A percentile compares a stretch with the other conserved stretches of the same genome.
Evolutionary conservation across 1,140 invertebrate species (phyloP).

Genomic region (Cataglyphis hispanica): DNA sequence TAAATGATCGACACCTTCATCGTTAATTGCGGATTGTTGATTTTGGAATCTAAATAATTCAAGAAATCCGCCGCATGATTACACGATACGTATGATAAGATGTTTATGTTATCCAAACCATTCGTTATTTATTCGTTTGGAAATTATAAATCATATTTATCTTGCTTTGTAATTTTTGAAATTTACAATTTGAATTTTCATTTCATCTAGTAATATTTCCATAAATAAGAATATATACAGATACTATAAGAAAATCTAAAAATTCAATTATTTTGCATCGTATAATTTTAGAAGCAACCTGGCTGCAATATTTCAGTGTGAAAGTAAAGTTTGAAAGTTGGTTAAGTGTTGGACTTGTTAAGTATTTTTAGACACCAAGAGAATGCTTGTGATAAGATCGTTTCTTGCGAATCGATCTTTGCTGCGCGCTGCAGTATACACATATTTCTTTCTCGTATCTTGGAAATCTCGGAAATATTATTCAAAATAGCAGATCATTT

Average conservation of each 20-base stretch:
- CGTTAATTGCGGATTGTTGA: constrained; percentile 14
- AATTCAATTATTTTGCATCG: not conserved
- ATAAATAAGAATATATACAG: not conserved
- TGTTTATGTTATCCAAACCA: not conserved
- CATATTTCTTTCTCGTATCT: not conserved
- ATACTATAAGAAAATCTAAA: not conserved
- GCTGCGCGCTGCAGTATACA: not conserved
- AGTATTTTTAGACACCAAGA: constrained; percentile 16
- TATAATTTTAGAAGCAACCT: not conserved
- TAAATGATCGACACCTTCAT: not conserved
- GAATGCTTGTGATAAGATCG: not conserved
- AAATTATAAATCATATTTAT: not conserved
- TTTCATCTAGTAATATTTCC: not conserved
- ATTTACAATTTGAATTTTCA: not conserved
- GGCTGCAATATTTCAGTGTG: not conserved
- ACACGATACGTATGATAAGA: not conserved
- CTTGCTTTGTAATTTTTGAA: not conserved
- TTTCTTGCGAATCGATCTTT: constrained; percentile 19
- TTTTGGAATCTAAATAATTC: not conserved
- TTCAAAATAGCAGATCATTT: not conserved
- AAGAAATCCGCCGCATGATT: not conserved
- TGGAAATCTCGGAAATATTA: not conserved
- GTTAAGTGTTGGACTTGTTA: not conserved
- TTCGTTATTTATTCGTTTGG: constrained; percentile 14
- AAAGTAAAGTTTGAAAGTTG: constrained; percentile 23